Evolutionary conservation across 2,888 invertebrate genomes (phyloP).

Genomic region (Drosophila setosimentum): DNA sequence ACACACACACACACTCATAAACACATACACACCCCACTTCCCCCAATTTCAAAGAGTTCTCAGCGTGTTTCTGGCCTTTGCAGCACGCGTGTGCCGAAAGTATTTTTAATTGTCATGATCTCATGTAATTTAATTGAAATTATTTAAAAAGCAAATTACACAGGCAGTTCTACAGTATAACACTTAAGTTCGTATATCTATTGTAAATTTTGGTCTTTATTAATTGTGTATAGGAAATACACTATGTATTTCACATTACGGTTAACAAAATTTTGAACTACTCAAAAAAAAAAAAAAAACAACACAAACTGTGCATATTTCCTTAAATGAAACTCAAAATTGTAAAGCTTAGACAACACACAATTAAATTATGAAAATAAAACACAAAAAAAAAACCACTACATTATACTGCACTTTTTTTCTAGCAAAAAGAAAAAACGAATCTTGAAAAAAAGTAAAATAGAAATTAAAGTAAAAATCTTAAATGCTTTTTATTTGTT

Average conservation of each 20-base stretch:
- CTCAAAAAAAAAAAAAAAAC: constrained; percentile 19
- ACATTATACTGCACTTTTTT: constrained; percentile 46
- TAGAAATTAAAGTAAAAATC: constrained; percentile 43
- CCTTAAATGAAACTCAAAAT: constrained; percentile 63
- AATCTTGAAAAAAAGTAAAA: constrained; percentile 38
- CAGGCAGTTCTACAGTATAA: constrained; percentile 21
- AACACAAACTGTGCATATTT: constrained; percentile 66
- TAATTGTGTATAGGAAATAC: constrained; percentile 23
- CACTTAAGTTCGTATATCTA: constrained; percentile 31
- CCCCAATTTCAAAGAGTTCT: constrained; percentile 73
- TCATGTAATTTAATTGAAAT: constrained; percentile 76
- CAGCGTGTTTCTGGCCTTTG: constrained; percentile 68
- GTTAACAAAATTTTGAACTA: constrained; percentile 24
- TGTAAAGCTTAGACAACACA: constrained; percentile 61
- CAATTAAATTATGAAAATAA: constrained; percentile 41
- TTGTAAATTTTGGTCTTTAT: constrained; percentile 27
- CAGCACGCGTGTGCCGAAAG: constrained; percentile 71
- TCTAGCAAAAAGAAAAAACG: constrained; percentile 36
- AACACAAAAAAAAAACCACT: constrained; percentile 21
- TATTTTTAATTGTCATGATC: constrained; percentile 76
- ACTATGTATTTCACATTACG: constrained; percentile 25
- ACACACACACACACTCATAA: neutral
- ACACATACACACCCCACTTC: constrained; percentile 20
- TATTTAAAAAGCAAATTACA: constrained; percentile 53
- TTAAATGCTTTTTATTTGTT: constrained; percentile 66